Evolutionary conservation across 2,888 invertebrate species (phyloP).

Genomic region (Rhopalosiphum nymphaeae): DNA sequence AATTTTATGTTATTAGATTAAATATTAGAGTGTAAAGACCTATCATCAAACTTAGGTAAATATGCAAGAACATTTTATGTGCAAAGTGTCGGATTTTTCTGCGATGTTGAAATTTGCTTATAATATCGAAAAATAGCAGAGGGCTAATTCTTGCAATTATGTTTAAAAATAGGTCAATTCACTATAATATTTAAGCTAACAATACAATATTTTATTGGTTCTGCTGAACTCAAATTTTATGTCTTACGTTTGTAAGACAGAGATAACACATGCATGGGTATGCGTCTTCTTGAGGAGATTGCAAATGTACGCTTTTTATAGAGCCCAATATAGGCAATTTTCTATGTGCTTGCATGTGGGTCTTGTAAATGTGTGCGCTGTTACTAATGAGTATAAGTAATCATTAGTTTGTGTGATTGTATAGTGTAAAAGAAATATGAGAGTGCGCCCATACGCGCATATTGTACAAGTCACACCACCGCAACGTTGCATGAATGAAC

Average conservation of each 20-base stretch:
- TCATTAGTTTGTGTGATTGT: neutral
- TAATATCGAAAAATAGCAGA: neutral
- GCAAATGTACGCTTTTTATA: neutral
- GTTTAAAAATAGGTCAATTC: neutral
- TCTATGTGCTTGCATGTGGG: neutral
- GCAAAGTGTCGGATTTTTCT: too few relatives aligned
- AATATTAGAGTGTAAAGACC: neutral
- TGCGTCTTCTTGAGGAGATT: neutral
- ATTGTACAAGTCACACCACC: too few relatives aligned
- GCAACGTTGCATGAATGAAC: neutral
- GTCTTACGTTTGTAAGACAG: neutral
- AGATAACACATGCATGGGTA: neutral
- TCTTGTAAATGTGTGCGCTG: neutral
- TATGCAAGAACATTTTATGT: neutral
- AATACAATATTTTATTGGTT: neutral
- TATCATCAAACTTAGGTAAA: neutral
- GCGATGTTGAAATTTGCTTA: too few relatives aligned
- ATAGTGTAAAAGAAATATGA: neutral
- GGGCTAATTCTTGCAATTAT: neutral
- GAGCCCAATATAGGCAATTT: neutral
- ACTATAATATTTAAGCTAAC: neutral
- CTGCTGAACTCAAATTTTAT: neutral
- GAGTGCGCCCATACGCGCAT: neutral
- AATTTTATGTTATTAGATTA: neutral
- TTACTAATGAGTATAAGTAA: neutral